Evolutionary conservation across 1,140 invertebrate species (phyloP).

Genomic region (Tetragonula clypearis): DNA sequence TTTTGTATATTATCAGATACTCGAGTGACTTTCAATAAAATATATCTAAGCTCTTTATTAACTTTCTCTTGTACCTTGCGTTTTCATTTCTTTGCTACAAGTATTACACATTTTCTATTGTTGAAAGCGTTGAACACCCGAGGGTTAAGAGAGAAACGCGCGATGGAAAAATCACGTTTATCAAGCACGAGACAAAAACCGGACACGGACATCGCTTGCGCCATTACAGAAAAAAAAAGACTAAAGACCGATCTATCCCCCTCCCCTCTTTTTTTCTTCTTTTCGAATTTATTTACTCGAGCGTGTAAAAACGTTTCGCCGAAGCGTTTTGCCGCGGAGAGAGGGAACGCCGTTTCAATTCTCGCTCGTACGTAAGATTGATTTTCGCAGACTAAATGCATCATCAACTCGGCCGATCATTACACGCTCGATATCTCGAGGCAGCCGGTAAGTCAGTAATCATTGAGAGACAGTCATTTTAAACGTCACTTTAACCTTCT

Average conservation of each 20-base stretch:
- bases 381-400: constrained; percentile 43
- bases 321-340: too few species aligned
- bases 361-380: constrained; percentile 23
- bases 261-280: neutral
- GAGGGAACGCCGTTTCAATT: constrained; percentile 9
- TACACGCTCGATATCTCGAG: constrained; percentile 33
- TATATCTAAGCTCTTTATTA: too few species aligned
- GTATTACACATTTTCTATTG: too few species aligned
- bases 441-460: constrained; percentile 34
- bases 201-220: too few species aligned
- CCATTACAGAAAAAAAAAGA: neutral
- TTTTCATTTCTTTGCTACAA: too few species aligned
- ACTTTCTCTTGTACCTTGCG: too few species aligned
- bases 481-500: constrained; percentile 38
- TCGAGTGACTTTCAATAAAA: too few species aligned
- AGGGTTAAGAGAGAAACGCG: too few species aligned
- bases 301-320: neutral
- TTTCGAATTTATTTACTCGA: constrained; percentile 4
- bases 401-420: constrained; percentile 46
- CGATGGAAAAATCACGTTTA: too few species aligned
- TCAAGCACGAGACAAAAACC: too few species aligned
- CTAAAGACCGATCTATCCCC: neutral
- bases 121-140: too few species aligned
- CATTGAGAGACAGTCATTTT: constrained; percentile 42
- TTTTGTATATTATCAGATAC: too few species aligned